Base-by-base conservation (phyloP, 1,140 invertebrate species). In the Tribolium madens region DNA sequence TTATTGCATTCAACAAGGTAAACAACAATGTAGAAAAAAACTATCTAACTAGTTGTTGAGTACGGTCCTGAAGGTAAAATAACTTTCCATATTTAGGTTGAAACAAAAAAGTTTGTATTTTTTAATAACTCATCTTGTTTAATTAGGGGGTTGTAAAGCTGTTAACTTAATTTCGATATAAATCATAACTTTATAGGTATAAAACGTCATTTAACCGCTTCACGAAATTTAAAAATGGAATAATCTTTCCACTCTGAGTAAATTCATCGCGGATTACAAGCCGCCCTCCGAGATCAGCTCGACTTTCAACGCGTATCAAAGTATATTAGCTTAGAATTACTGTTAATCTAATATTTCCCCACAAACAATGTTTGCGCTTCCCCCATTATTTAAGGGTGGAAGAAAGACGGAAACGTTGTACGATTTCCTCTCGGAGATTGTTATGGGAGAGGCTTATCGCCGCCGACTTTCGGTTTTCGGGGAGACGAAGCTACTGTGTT, bases 251-350 rank as follows among this genome's bases (percentile, higher is more conserved):
- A 26, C 21, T 26, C 21, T 3, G 21, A 26, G 21, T 10, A 64
- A 64, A 64, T 33, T 64, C 26, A 64, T 64, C 57, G 57, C 57
- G 57, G 57, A 64, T 64, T 64, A 64, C 10, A n/a, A 7, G 3
- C 57, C 57, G 13, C 57, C 57, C 57, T 33, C 26, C 57, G 21
- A 26, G 57, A 14, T 31, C n/a, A 14, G 52, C 26, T 33, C 26
- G 21, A 64, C 57, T 64, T 33, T 64, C 57, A 64, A 33, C 57
- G 57, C 72, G 79, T 79, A 82, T 82, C 79, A 79, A 80, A 78
- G 79, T 76, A 80, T 81, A 82, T 82, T 82, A 81, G 77, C 69
- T 82, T 79, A 74, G 81, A 80, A 82, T 82, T 81, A 81, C 77
- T 77, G 79, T 81, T 81, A 81, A 81, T 80, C 81, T 79, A 80